Conservation (phyloP, 2,113 vertebrate genomes). For the Pituophis catenifer region DNA sequence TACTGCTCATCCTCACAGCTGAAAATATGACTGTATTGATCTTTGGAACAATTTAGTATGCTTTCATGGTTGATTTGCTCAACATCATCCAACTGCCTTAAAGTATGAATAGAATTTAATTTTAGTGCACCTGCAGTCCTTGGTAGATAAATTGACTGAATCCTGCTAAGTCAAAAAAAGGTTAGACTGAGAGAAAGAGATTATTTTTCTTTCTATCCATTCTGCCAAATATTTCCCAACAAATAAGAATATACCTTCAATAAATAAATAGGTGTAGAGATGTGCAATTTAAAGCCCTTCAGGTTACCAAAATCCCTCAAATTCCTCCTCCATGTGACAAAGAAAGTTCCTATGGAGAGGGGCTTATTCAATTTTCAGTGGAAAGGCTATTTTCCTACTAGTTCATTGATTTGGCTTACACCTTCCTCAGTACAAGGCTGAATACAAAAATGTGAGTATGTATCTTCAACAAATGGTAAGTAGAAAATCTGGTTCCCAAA, state of each 20-base stretch:
- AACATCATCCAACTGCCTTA: constrained; percentile 23
- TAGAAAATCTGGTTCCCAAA: not conserved
- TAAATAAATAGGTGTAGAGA: constrained; percentile 29
- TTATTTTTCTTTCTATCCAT: constrained; percentile 48
- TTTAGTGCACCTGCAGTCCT: not conserved
- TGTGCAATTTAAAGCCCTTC: constrained; percentile 28
- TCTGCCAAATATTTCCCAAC: constrained; percentile 21
- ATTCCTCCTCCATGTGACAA: not conserved
- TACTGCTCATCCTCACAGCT: not conserved
- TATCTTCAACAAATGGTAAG: not conserved
- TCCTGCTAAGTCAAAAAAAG: not conserved
- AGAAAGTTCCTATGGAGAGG: not conserved
- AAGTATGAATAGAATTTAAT: not conserved
- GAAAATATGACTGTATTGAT: not conserved
- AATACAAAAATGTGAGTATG: not conserved
- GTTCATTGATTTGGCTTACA: not conserved
- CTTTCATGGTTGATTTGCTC: constrained; percentile 26
- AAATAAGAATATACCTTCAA: constrained; percentile 16
- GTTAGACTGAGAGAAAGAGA: not conserved
- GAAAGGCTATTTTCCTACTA: not conserved
- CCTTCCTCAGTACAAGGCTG: not conserved
- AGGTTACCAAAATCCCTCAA: not conserved
- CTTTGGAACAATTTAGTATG: constrained; percentile 13
- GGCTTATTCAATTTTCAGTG: not conserved
- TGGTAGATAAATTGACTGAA: constrained; percentile 14